These are phyloP conservation scores for Machimus atricapillus DNA, from an alignment of 2,888 invertebrate species.

Conservation along the genomic window DNA sequence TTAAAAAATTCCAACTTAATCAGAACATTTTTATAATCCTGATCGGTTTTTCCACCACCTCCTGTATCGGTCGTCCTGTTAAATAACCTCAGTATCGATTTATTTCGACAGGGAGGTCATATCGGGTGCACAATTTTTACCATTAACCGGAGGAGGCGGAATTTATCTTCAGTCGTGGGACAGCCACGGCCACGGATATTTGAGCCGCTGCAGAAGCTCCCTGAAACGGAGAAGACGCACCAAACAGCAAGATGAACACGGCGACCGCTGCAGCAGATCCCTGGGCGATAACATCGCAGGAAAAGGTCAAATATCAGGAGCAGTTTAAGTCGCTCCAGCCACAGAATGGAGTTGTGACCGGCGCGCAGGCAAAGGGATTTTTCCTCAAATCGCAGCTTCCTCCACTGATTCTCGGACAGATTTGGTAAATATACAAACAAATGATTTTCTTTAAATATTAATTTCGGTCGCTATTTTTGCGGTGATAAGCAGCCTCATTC, in stretches of 20 bases:
- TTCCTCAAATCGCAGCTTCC: constrained; percentile 92
- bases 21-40: background rate
- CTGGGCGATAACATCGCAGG: constrained; percentile 87
- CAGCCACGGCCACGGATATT: constrained; percentile 29
- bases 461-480: constrained; percentile 1
- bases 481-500: background rate
- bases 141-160: background rate
- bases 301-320: constrained; percentile 86
- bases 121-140: background rate
- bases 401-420: constrained; percentile 87
- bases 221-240: background rate
- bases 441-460: background rate
- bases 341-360: constrained; percentile 85
- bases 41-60: background rate
- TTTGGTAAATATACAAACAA: constrained; percentile 74
- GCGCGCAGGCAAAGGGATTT: constrained; percentile 92
- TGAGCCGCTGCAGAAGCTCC: background rate
- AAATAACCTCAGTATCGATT: constrained; percentile 32
- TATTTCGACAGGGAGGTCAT: constrained; percentile 25
- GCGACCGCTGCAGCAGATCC: constrained; percentile 70
- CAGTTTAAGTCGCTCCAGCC: constrained; percentile 92
- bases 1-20: background rate
- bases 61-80: background rate
- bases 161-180: constrained; percentile 16
- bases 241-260: constrained; percentile 53